Evolutionary conservation across 2,888 invertebrate genomes (phyloP), one percentile per base, ranked within the genome.

Genomic region (Ennomos fuscantarius): DNA sequence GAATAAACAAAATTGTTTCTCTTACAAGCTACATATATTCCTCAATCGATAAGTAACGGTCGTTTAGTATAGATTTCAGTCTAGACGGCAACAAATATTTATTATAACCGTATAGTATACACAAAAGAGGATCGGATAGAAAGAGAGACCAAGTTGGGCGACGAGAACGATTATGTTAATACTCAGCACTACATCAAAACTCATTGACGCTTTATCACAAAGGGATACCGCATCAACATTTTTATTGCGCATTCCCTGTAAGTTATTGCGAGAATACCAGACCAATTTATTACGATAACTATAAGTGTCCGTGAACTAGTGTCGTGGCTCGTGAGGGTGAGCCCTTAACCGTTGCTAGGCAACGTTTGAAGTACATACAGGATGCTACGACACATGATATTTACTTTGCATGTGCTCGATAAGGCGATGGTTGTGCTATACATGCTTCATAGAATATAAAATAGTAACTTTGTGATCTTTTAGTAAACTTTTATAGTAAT

Each of bases 221-320:
- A 70, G 66, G 66, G 77, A 74, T 68, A 69, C 65, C 57, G 61
- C 72, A 76, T 73, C 72, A 73, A 77, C 78, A 79, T 84, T 83
- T 82, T 84, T 86, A 86, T 86, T 85, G 81, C 82, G 79, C 80
- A 81, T 78, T 76, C 76, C 79, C 75, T 74, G 70, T 50, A 54
- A 84, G 83, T 86, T 87, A 88, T 87, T 82, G 84, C 81, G 75
- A 65, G 84, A 81, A 85, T 86, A 86, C 82, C 87, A 86, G 84
- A 86, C 86, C 85, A 87, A 90, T 90, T 89, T 90, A 89, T 90
- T 89, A 84, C 82, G 83, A 84, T 88, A 87, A 86, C 84, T 84
- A 87, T 87, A 89, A 91, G 89, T 89, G 87, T 87, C 87, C 86
- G 81, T 86, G 84, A 84, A 87, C 86, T 85, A 88, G 81, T 72